Conservation (phyloP, 2,888 invertebrate genomes). For the Sinelater perroti region DNA sequence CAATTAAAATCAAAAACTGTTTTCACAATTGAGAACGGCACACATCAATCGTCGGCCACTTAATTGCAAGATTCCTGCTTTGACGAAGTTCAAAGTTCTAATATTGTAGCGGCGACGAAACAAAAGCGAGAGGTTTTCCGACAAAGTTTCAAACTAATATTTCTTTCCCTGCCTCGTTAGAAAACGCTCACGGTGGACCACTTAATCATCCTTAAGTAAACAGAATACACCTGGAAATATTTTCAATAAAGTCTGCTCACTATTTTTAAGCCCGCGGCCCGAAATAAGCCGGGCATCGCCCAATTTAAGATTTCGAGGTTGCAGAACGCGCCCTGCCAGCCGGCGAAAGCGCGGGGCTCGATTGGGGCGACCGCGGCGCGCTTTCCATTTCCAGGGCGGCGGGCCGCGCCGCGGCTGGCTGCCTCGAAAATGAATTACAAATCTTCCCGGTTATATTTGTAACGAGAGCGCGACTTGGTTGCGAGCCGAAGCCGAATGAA, state of each 20-base stretch:
- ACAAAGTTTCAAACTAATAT: conserved; percentile 11
- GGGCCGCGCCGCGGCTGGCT: conserved; percentile 13
- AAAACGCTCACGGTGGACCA: conserved; percentile 2
- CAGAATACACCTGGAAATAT: conserved; percentile 7
- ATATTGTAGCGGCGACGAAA: neutral
- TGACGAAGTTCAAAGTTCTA: neutral
- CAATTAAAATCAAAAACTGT: too few relatives aligned
- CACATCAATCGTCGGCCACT: neutral
- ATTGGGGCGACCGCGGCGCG: too few relatives aligned
- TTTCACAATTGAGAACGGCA: too few relatives aligned
- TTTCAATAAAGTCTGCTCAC: too few relatives aligned
- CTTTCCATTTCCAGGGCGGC: too few relatives aligned
- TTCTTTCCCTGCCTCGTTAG: conserved; percentile 14
- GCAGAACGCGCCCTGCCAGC: too few relatives aligned
- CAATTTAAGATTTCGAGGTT: too few relatives aligned
- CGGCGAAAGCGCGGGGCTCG: too few relatives aligned
- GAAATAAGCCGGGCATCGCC: too few relatives aligned
- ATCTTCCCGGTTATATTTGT: conserved; percentile 24
- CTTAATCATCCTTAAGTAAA: conserved; percentile 14
- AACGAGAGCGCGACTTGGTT: conserved; percentile 8
- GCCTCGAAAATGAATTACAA: conserved; percentile 22
- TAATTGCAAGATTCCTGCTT: neutral
- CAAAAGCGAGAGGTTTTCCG: neutral
- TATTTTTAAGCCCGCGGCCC: too few relatives aligned
- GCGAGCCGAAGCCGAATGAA: conserved; percentile 21